A percentile compares a stretch with the other conserved stretches of the same genome.
Conservation (phyloP, 2,113 vertebrate genomes). For the Stigmatopora argus region DNA sequence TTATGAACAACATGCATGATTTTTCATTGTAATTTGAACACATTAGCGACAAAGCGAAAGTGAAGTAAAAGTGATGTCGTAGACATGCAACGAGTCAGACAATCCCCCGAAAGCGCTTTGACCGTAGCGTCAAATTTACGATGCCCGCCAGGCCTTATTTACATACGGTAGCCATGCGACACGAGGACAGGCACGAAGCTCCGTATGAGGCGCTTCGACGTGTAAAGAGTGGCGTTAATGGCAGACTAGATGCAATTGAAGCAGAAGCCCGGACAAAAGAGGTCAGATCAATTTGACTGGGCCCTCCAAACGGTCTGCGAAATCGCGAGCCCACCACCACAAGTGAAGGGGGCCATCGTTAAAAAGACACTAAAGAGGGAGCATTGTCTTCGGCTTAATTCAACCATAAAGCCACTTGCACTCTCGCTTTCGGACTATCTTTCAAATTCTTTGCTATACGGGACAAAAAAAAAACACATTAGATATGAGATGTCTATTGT, state of each 20-base stretch:
- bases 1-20: neutral
- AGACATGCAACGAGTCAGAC: conserved; percentile 3
- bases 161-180: conserved; percentile 58
- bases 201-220: conserved; percentile 60
- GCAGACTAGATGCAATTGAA: conserved; percentile 66
- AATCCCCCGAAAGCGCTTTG: conserved; percentile 16
- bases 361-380: conserved; percentile 65
- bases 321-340: conserved; percentile 59
- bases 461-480: neutral
- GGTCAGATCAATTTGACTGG: conserved; percentile 55
- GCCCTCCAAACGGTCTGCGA: conserved; percentile 60
- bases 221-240: conserved; percentile 62
- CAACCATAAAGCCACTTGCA: conserved; percentile 45
- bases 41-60: neutral
- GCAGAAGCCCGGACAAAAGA: conserved; percentile 50
- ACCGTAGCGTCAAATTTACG: conserved; percentile 37
- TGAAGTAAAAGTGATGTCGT: conserved; percentile 31
- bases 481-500: too few relatives aligned
- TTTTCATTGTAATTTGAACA: neutral
- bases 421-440: conserved; percentile 22
- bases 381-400: conserved; percentile 49
- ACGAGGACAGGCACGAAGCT: conserved; percentile 48
- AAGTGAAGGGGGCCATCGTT: conserved; percentile 55
- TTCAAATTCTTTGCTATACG: neutral
- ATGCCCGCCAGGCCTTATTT: conserved; percentile 56